Evolutionary conservation across 2,797 vertebrate species (phyloP).

Genomic region (Girardinus metallicus): DNA sequence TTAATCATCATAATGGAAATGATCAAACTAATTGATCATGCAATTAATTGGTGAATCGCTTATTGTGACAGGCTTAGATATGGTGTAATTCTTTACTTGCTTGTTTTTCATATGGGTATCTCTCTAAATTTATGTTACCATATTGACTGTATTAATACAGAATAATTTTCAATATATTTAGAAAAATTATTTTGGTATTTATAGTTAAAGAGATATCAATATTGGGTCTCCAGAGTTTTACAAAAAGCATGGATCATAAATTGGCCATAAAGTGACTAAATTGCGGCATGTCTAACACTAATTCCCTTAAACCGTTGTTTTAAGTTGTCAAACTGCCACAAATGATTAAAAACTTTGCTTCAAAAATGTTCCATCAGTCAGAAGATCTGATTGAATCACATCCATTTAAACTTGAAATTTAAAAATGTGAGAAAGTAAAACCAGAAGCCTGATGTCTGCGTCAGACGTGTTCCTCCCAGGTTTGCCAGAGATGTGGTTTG

Average conservation of each 20-base stretch:
- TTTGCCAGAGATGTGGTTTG: slow-evolving; percentile 33
- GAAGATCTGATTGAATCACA: slow-evolving; percentile 11
- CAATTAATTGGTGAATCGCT: no score
- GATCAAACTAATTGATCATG: no score
- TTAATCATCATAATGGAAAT: no score
- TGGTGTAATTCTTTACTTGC: neutral
- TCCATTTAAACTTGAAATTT: slow-evolving; percentile 18
- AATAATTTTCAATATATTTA: neutral
- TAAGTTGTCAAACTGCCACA: neutral
- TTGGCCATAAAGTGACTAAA: neutral
- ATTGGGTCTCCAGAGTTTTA: neutral
- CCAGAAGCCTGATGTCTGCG: slow-evolving; percentile 15
- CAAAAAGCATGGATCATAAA: neutral
- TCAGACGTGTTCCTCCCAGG: slow-evolving; percentile 23
- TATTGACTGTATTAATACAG: neutral
- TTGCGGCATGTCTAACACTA: neutral
- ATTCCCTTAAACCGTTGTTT: neutral
- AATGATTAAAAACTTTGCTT: neutral
- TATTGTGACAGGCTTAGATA: neutral
- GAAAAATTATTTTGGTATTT: neutral
- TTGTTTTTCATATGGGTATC: neutral
- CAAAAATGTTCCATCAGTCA: slow-evolving; percentile 2
- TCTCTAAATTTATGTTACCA: neutral
- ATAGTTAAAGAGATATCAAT: neutral
- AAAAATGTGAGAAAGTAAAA: slow-evolving; percentile 22